phyloP scores from a whole-genome alignment of 2,888 invertebrate genomes.

The Drosophila recens region DNA sequence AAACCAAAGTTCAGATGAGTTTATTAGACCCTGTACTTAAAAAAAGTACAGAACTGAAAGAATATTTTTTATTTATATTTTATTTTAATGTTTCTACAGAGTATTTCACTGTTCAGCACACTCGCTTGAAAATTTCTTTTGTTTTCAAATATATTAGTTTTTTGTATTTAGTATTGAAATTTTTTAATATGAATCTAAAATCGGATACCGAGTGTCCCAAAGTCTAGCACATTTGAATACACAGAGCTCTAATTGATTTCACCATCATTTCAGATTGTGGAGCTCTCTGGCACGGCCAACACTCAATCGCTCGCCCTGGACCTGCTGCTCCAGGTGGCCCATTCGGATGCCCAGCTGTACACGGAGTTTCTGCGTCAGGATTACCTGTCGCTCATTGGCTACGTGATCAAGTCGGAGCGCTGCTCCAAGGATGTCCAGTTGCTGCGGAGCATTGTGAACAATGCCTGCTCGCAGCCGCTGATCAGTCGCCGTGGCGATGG shows the following conservation, averaged over 20 bases:
- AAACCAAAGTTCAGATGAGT: not conserved
- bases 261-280: constrained; percentile 87
- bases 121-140: no score
- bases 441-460: constrained; percentile 89
- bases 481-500: constrained; percentile 85
- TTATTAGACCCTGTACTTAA: no score
- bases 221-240: no score
- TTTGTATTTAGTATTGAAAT: no score
- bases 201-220: no score
- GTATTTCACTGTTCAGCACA: no score
- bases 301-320: constrained; percentile 89
- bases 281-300: constrained; percentile 87
- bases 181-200: no score
- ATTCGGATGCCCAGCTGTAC: constrained; percentile 87
- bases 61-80: no score
- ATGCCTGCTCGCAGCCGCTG: constrained; percentile 88
- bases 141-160: no score
- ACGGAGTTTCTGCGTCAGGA: constrained; percentile 87
- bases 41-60: no score
- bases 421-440: constrained; percentile 87
- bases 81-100: no score
- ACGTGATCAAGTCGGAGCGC: constrained; percentile 87
- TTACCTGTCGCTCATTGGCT: constrained; percentile 87
- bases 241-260: not conserved
- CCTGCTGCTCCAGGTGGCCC: constrained; percentile 87